Base-by-base conservation (phyloP, 2,797 vertebrate genomes). In the Rhinoraja longicauda region DNA sequence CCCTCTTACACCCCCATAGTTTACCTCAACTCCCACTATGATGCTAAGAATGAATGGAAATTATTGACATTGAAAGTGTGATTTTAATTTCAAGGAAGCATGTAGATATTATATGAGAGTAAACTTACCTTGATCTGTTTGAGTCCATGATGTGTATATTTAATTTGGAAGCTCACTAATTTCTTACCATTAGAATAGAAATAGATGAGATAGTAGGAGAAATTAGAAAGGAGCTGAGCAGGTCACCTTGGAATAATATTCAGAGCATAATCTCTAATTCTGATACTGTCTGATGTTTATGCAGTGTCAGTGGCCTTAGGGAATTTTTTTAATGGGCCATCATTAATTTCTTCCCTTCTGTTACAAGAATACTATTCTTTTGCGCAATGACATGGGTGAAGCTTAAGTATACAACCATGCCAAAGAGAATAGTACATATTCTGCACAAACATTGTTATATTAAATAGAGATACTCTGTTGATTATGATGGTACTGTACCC, bases 311-410 rank as follows among this genome's bases (percentile, higher is more conserved):
- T 73, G 70, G 45, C 70, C 90, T 92, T 92, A 26, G 70, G 70
- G 45, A 19, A n/a, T 75, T 19, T 29, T 92, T 75, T 75, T 92
- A 45, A 39, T 75, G 45, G 39, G 70, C 10, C 90, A 92, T 75
- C 90, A 92, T 92, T 92, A 92, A 92, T 92, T 90, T 90, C n/a
- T 64, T 90, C 88, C 88, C 90, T 90, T 91, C 67, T 39, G 36
- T 91, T 92, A 92, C 90, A 70, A 53, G 45, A 70, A 24, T 75
- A 75, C 90, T 75, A n/a, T n/a, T 75, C 90, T 92, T 92, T 92
- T 53, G 26, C 26, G 75, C 53, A 70, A 75, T 92, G 72, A 39
- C 24, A 45, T 53, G 26, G 12, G 29, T 57, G 67, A 92, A 75
- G 26, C 26, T 57, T 75, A 92, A 92, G 36, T 75, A 21, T 53